Base-by-base conservation (phyloP, 2,113 vertebrate genomes). In the Vidua macroura region DNA sequence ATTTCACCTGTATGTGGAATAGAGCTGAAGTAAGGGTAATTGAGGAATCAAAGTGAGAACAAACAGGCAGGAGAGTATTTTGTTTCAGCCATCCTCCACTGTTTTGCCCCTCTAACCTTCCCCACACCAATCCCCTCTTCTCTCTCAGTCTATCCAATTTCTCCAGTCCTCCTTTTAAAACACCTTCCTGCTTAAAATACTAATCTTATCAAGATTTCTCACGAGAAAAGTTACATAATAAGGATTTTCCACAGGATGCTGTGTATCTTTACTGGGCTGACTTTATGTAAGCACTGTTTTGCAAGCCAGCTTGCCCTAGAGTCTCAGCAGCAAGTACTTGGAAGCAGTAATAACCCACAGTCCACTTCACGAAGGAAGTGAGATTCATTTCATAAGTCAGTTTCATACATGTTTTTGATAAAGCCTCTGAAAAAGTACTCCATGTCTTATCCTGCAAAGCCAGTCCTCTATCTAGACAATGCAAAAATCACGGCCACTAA, bases 1-100 rank as follows among this genome's bases (percentile, higher is more conserved):
- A 15, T 91, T 87, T 82, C 73, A 81, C 77, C 69, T 82, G 22
- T 33, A 13, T 48, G 44, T 89, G 74, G 24, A 92, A 64, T 35
- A 37, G 33, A 89, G 39, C 39, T 75, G 74, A 83, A 58, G 33
- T n/a, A 62, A 69, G 48, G 43, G 43, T 83, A 82, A 75, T 16
- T 48, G 78, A 89, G 62, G 52, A 66, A 67, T 62, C 46, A 30
- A 66, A 88, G 46, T 43, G 55, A 44, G 22, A 91, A 13, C 25
- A 81, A 78, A 75, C 16, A 39, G 27, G 22, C 60, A 62, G 43
- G 18, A 80, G 37, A 73, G 2, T 66, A 68, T 78, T 92, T 93
- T 70, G 5, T 60, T 52, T 93, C 24, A 64, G 7, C 35, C 39
- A 56, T 39, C 7, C 33, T 48, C 18, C 21, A 23, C 13, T 51